phyloP scores from a whole-genome alignment of 2,888 invertebrate genomes.

The Pycnomerus fuliginosus region DNA sequence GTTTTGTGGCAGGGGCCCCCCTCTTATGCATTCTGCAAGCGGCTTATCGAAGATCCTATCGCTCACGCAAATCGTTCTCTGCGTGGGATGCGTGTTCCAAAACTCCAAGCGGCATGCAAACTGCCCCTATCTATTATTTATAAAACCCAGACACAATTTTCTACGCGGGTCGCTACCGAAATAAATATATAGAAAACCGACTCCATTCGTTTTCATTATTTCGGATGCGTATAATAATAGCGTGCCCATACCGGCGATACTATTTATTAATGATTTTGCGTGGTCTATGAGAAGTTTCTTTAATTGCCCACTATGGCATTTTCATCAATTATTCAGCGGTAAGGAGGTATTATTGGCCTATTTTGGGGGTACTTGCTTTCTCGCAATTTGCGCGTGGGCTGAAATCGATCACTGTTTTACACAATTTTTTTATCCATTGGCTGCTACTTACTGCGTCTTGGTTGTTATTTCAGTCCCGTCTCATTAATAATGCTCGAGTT shows the following conservation, averaged over 20 bases:
- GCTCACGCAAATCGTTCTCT: constrained; percentile 35
- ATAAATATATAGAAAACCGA: constrained; percentile 10
- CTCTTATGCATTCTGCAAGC: constrained; percentile 34
- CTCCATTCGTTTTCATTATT: constrained; percentile 8
- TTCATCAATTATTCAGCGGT: constrained; percentile 20
- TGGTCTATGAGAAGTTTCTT: constrained; percentile 25
- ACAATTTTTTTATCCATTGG: too few relatives aligned
- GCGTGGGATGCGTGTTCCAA: constrained; percentile 33
- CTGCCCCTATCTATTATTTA: constrained; percentile 38
- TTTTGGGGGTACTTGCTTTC: constrained; percentile 10
- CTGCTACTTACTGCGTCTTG: too few relatives aligned
- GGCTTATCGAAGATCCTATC: constrained; percentile 28
- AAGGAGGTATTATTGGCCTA: constrained; percentile 23
- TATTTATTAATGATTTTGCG: constrained; percentile 31
- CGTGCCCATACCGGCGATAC: constrained; percentile 11
- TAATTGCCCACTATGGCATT: constrained; percentile 24
- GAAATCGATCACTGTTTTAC: constrained; percentile 7
- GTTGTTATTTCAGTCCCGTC: too few relatives aligned
- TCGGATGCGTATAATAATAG: constrained; percentile 18
- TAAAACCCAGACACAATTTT: constrained; percentile 18
- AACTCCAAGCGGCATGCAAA: constrained; percentile 33
- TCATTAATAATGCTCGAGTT: too few relatives aligned
- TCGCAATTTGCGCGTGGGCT: constrained; percentile 12
- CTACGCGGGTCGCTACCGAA: constrained; percentile 3
- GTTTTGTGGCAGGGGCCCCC: neutral